These are phyloP conservation scores for Stegophylla sp. DNA, from an alignment of 2,888 invertebrate species.

Conservation along the genomic window DNA sequence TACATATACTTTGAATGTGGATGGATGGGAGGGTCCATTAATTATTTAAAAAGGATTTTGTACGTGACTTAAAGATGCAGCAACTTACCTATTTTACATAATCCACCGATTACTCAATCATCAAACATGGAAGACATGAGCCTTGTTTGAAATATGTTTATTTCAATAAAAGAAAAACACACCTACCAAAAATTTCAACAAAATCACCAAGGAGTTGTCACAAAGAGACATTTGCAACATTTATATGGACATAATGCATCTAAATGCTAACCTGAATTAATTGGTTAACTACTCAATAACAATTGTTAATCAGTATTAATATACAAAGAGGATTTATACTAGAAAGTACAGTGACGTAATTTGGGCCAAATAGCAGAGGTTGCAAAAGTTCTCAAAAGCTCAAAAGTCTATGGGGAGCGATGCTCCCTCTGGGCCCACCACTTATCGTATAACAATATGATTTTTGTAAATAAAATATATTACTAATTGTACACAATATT, in stretches of 20 bases:
- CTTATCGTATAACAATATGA: too few species aligned
- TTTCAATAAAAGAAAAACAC: neutral
- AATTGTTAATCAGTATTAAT: too few species aligned
- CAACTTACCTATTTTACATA: conserved; percentile 44
- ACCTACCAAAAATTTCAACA: neutral
- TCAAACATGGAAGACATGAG: neutral
- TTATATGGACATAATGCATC: neutral
- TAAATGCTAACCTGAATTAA: neutral
- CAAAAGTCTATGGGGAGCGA: too few species aligned
- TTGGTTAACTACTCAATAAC: neutral
- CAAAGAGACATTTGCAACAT: neutral
- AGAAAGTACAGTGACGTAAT: too few species aligned
- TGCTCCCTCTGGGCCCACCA: too few species aligned
- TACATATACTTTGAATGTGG: neutral
- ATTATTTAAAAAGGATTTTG: conserved; percentile 12
- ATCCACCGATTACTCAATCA: conserved; percentile 27
- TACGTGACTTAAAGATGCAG: conserved; percentile 33
- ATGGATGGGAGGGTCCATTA: neutral
- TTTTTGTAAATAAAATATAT: too few species aligned
- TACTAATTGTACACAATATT: too few species aligned
- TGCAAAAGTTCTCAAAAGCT: too few species aligned
- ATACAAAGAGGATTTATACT: too few species aligned
- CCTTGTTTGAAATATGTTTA: neutral
- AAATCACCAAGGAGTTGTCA: neutral
- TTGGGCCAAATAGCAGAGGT: too few species aligned